These are phyloP conservation scores for Ischnus inquisitorius DNA, from an alignment of 2,888 invertebrate genomes.

Conservation along the genomic window DNA sequence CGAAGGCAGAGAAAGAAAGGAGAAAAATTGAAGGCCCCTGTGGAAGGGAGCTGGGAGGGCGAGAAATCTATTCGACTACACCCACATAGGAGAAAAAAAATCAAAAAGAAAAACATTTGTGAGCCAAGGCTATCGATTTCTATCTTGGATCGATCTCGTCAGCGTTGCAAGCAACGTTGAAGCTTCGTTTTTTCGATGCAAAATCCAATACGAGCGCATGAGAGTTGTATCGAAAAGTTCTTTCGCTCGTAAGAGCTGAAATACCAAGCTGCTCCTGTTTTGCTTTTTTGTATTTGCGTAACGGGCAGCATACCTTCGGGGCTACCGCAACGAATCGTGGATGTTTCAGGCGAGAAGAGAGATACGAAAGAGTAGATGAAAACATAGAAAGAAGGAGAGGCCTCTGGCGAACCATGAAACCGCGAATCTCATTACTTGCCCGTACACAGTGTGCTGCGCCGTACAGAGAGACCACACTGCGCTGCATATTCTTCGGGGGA, in stretches of 20 bases:
- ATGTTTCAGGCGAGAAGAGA: slow-evolving; percentile 23
- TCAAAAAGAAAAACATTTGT: neutral
- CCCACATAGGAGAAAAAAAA: neutral
- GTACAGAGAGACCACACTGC: slow-evolving; percentile 10
- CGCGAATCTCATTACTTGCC: slow-evolving; percentile 71
- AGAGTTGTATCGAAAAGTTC: neutral
- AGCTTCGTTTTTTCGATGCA: neutral
- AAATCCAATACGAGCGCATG: neutral
- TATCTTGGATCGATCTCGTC: slow-evolving; percentile 8
- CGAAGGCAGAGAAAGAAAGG: neutral
- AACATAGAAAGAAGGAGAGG: slow-evolving; percentile 35
- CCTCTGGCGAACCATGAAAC: slow-evolving; percentile 76
- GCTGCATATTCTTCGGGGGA: slow-evolving; percentile 6
- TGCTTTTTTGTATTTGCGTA: slow-evolving; percentile 12
- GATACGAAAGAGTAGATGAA: slow-evolving; percentile 41
- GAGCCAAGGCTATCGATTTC: slow-evolving; percentile 18
- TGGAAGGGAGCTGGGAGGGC: slow-evolving; percentile 6
- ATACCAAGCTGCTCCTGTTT: neutral
- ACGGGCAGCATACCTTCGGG: slow-evolving; percentile 22
- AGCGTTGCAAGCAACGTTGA: neutral
- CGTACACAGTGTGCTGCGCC: slow-evolving; percentile 43
- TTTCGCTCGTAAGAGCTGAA: neutral
- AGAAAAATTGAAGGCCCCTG: neutral
- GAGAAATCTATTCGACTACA: slow-evolving; percentile 2
- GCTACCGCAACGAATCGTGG: slow-evolving; percentile 42